Evolutionary conservation across 53 echinoderm and acorn worm species (phyloP).

Genomic region (Patiria pectinifera): DNA sequence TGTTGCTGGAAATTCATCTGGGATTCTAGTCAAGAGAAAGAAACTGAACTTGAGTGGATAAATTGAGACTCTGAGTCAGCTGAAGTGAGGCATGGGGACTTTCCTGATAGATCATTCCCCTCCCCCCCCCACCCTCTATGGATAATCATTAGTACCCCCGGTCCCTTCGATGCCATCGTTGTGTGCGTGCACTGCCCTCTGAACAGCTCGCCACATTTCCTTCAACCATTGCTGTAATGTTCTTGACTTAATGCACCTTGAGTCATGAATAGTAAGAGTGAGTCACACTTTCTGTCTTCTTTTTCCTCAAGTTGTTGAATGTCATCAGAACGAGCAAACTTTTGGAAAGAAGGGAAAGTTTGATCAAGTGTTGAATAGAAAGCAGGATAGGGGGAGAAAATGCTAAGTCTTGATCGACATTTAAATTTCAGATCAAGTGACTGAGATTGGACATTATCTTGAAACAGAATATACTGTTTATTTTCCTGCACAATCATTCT

Average conservation of each 20-base stretch:
- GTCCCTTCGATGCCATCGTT: background rate
- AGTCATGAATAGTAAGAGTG: constrained; percentile 21
- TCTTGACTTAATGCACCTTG: constrained; percentile 21
- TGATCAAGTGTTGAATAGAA: background rate
- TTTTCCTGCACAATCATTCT: too few relatives aligned
- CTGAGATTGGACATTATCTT: too few relatives aligned
- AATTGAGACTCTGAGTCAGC: constrained; percentile 25
- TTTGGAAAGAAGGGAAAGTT: background rate
- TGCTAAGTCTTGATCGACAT: too few relatives aligned
- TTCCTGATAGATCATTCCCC: background rate
- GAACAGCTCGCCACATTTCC: constrained; percentile 4
- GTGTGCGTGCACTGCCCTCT: background rate
- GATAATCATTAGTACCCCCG: background rate
- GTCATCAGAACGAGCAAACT: background rate
- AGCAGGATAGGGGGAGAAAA: too few relatives aligned
- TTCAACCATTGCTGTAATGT: constrained; percentile 30
- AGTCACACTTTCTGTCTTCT: constrained; percentile 4
- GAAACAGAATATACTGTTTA: too few relatives aligned
- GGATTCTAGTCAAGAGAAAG: background rate
- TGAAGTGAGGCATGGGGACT: constrained; percentile 6
- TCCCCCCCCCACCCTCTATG: background rate
- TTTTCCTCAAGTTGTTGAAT: background rate
- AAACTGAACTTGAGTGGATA: background rate
- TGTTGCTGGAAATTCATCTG: background rate
- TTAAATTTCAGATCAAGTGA: too few relatives aligned